Base-by-base conservation (phyloP, 1,140 invertebrate species). In the Dendrolimus punctatus region DNA sequence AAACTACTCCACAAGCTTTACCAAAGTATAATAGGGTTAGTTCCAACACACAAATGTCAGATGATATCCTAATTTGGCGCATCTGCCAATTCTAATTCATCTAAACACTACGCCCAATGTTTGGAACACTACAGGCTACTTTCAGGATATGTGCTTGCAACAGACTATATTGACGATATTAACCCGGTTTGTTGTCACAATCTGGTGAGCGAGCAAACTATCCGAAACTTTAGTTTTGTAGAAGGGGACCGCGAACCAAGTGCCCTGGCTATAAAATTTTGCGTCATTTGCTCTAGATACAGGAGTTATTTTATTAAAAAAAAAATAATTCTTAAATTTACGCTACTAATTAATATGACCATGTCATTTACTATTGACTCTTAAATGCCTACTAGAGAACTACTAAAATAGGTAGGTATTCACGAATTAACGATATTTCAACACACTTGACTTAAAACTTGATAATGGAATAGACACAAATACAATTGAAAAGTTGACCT, bases 111-210 rank as follows among this genome's bases (percentile, higher is more conserved):
- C 40, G 51, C 10, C 45, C 23, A 10, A 53, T 49, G 40, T 55
- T 59, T 44, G 41, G 54, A 47, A 54, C 40, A 45, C 48, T 10
- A 41, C 46, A 46, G 57, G 49, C 40, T 57, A 64, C 43, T 62
- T 62, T 46, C 37, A 54, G 42, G 59, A 38, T 41, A 59, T 62
- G 64, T 58, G 64, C 63, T 54, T 58, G 53, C 68, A 62, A 73
- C 71, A 66, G 62, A 23, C 23, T 23, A 23, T 23, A 3, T 74
- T 69, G 69, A 74, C 71, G 67, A 69, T 66, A 73, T 71, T 74
- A 76, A 57, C 68, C 64, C 51, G 46, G 56, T 55, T 63, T 47
- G 62, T 65, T 68, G 72, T 66, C 65, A 55, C 60, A 66, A 58
- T 51, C 60, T 59, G 60, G 57, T 52, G 65, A 55, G 52, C 52